A percentile compares a stretch with the other conserved stretches of the same genome.
Conservation (phyloP, 2,797 vertebrate genomes). For the Merluccius polli region DNA sequence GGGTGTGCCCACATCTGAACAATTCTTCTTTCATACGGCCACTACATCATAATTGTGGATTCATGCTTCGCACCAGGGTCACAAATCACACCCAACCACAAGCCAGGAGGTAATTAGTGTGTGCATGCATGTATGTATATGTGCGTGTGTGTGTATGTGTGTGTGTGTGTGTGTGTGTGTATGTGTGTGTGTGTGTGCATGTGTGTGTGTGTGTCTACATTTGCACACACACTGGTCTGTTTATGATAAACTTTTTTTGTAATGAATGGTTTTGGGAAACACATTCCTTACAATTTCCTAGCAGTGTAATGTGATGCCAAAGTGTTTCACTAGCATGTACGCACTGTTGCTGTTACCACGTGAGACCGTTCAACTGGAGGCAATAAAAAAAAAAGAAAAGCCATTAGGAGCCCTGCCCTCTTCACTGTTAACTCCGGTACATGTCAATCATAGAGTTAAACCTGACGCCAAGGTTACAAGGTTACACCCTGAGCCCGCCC, state of each 20-base stretch:
- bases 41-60: constrained; percentile 25
- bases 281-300: constrained; percentile 14
- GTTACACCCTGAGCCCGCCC: background rate
- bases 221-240: constrained; percentile 3
- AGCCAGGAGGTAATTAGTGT: constrained; percentile 14
- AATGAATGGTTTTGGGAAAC: constrained; percentile 20
- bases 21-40: constrained; percentile 24
- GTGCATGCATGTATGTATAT: constrained; percentile 5
- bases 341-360: background rate
- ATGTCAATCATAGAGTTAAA: background rate
- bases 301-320: constrained; percentile 12
- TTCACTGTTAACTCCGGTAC: background rate
- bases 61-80: constrained; percentile 24
- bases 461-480: background rate
- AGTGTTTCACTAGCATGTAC: background rate
- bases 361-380: background rate
- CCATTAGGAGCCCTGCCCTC: background rate
- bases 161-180: constrained; percentile 18
- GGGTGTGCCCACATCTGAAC: constrained; percentile 28
- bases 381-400: background rate
- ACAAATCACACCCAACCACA: constrained; percentile 25
- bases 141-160: constrained; percentile 9
- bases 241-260: constrained; percentile 2
- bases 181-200: constrained; percentile 5
- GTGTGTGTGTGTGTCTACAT: constrained; percentile 12